phyloP scores from a whole-genome alignment of 2,888 invertebrate genomes.

The Zygothrica quintamaculata region DNA sequence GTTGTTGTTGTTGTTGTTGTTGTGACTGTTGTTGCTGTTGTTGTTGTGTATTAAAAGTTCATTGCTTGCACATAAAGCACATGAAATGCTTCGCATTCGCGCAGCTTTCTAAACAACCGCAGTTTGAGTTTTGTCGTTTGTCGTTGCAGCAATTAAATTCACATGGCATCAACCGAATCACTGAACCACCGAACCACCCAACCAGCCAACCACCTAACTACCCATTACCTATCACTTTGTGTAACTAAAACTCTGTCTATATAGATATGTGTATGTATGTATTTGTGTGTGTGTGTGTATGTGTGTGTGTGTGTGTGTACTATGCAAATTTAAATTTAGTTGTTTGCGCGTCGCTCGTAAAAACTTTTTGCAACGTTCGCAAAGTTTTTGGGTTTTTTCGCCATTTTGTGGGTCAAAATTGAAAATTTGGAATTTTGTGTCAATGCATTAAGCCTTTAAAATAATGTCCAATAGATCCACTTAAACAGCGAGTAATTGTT shows the following conservation, averaged over 20 bases:
- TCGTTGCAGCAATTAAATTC: constrained; percentile 75
- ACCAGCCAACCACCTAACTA: neutral
- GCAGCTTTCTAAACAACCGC: constrained; percentile 71
- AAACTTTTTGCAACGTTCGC: constrained; percentile 67
- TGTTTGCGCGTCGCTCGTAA: constrained; percentile 56
- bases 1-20: constrained; percentile 24
- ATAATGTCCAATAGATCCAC: constrained; percentile 46
- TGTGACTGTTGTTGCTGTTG: constrained; percentile 36
- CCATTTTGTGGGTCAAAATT: constrained; percentile 47
- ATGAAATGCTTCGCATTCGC: constrained; percentile 71
- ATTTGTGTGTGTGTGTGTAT: constrained; percentile 14
- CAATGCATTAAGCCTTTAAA: constrained; percentile 59
- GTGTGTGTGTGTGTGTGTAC: constrained; percentile 47
- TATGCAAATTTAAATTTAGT: constrained; percentile 74
- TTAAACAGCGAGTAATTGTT: constrained; percentile 34
- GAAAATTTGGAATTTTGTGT: constrained; percentile 51
- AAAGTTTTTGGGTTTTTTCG: constrained; percentile 60
- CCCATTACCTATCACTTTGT: no score
- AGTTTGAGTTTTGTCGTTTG: constrained; percentile 76
- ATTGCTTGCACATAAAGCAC: constrained; percentile 78
- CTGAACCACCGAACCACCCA: neutral
- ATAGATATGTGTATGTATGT: neutral
- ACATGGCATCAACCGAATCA: constrained; percentile 30
- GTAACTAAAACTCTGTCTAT: constrained; percentile 4
- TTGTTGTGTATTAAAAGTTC: constrained; percentile 78